A percentile compares a stretch with the other conserved stretches of the same genome.
These are phyloP conservation scores for Tipula unca DNA, from an alignment of 2,888 invertebrate genomes.

Conservation along the genomic window DNA sequence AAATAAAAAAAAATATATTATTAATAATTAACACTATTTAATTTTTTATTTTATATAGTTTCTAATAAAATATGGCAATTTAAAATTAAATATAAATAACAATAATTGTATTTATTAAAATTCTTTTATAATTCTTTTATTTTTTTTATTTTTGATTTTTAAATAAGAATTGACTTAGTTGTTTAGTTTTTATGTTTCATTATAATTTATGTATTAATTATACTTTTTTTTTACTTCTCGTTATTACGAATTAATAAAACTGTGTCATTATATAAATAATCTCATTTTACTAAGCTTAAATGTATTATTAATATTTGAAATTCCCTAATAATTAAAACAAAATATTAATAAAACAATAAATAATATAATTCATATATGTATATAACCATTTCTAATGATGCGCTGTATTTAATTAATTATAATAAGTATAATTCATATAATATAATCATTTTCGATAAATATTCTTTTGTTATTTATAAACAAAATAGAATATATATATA, in stretches of 20 bases:
- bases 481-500: background rate
- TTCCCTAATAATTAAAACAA: background rate
- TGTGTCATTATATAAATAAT: background rate
- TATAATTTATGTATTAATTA: background rate
- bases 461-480: background rate
- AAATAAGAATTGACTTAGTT: slow-evolving; percentile 4
- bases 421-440: background rate
- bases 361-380: background rate
- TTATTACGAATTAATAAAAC: background rate
- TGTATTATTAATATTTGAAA: background rate
- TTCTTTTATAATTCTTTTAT: background rate
- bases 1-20: background rate
- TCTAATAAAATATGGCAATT: slow-evolving; percentile 8
- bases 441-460: background rate
- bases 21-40: background rate
- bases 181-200: background rate
- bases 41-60: background rate
- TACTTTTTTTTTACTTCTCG: background rate
- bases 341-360: background rate
- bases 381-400: background rate
- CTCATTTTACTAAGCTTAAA: background rate
- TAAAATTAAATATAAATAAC: slow-evolving; percentile 8
- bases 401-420: background rate
- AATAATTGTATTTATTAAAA: background rate
- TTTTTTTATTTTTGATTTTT: background rate